Base-by-base conservation (phyloP, 2,113 vertebrate genomes). In the Acanthisitta chloris region DNA sequence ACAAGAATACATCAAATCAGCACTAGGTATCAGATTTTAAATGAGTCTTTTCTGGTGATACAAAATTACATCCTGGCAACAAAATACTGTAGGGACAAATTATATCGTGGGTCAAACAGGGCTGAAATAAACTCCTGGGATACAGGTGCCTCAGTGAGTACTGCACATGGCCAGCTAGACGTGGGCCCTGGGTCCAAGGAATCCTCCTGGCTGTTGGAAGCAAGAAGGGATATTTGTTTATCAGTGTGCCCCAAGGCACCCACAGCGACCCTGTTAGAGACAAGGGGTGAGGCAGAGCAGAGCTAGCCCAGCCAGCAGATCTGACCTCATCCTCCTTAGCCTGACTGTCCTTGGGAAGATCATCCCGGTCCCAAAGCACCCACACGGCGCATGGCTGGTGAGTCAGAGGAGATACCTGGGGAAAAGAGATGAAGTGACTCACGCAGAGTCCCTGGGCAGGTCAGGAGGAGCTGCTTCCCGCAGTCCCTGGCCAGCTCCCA, bases 11-110 rank as follows among this genome's bases (percentile, higher is more conserved):
- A 34, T 15, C 1, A 1, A 55, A 46, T 59, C 51, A n/a, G 48
- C 15, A 16, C 11, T 6, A 26, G 0, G 0, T 18, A 42, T 49
- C 38, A 49, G 42, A 33, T 51, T 79, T 78, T 62, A 29, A 49
- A 61, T 16, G 62, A 8, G 0, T 21, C 59, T 54, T 46, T 46
- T 29, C 59, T 29, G 0, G 0, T 19, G 28, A 33, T 29, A 17
- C 42, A 40, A 55, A 71, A 78, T 48, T 15, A 54, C 57, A 11
- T 12, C 18, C 67, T 55, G 46, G 38, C 12, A 14, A 77, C 55
- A 33, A 91, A 73, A 77, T 24, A n/a, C 45, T 23, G n/a, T 0
- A 0, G 28, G 82, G n/a, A 43, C 31, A 29, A 13, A 65, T 24
- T 36, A 10, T 4, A 12, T 6, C 1, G 0, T 8, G 40, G 29